Conservation (phyloP, 2,113 vertebrate genomes). For the Myocastor coypus region DNA sequence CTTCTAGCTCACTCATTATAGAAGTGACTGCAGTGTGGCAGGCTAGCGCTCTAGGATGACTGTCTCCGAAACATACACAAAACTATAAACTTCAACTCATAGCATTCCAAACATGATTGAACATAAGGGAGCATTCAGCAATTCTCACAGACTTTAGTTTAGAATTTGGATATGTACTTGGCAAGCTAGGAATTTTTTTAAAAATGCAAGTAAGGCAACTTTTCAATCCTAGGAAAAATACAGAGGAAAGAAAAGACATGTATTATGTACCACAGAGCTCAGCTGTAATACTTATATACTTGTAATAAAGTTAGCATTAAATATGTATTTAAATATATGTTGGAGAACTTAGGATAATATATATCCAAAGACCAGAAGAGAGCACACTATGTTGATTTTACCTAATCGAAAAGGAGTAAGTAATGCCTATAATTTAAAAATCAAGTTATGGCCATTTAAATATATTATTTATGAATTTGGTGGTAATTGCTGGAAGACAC, state of each 20-base stretch:
- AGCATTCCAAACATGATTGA: background rate
- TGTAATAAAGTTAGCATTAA: conserved; percentile 1
- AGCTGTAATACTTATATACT: background rate
- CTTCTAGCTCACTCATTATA: background rate
- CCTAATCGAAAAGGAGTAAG: background rate
- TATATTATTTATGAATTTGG: background rate
- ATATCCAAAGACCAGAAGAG: background rate
- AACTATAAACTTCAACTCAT: background rate
- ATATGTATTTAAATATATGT: background rate
- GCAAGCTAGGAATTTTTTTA: background rate
- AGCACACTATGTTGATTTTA: background rate
- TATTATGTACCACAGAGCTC: background rate
- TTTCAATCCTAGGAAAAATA: background rate
- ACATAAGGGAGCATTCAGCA: background rate
- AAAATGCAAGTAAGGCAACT: background rate
- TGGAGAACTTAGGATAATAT: background rate
- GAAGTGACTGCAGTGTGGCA: background rate
- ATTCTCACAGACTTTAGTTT: background rate
- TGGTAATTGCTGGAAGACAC: background rate
- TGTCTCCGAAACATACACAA: background rate
- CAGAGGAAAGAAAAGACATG: background rate
- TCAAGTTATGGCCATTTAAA: background rate
- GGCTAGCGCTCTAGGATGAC: background rate
- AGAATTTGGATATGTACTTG: background rate
- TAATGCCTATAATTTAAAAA: background rate